phyloP scores from a whole-genome alignment of 2,113 vertebrate genomes.

The Aplodontia rufa region DNA sequence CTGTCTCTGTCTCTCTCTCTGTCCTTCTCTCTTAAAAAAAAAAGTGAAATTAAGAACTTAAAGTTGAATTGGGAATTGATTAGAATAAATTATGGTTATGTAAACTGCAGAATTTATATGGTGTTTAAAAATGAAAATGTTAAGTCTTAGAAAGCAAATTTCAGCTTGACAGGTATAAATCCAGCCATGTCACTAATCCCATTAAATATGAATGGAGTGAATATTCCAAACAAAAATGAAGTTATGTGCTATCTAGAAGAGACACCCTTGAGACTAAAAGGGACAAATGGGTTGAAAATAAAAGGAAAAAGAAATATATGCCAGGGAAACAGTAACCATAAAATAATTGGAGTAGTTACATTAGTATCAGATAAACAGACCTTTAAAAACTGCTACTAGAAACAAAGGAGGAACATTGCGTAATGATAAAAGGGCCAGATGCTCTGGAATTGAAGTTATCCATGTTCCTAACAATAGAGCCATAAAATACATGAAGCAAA shows the following conservation, averaged over 20 bases:
- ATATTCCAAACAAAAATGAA: background rate
- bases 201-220: background rate
- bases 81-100: background rate
- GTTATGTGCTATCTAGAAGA: background rate
- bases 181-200: background rate
- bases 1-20: too few species aligned
- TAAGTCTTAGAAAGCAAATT: background rate
- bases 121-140: background rate
- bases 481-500: background rate
- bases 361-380: background rate
- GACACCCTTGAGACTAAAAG: background rate
- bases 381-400: background rate
- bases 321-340: too few species aligned
- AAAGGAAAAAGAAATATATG: background rate
- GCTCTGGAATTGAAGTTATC: background rate
- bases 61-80: background rate
- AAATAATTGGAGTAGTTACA: too few species aligned
- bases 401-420: background rate
- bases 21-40: too few species aligned
- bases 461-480: background rate
- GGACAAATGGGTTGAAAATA: background rate
- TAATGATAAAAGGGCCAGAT: background rate
- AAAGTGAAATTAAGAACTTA: background rate
- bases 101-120: background rate
- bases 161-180: background rate